These are phyloP conservation scores for Gobionotothen gibberifrons DNA, from an alignment of 2,797 vertebrate genomes.

Conservation along the genomic window DNA sequence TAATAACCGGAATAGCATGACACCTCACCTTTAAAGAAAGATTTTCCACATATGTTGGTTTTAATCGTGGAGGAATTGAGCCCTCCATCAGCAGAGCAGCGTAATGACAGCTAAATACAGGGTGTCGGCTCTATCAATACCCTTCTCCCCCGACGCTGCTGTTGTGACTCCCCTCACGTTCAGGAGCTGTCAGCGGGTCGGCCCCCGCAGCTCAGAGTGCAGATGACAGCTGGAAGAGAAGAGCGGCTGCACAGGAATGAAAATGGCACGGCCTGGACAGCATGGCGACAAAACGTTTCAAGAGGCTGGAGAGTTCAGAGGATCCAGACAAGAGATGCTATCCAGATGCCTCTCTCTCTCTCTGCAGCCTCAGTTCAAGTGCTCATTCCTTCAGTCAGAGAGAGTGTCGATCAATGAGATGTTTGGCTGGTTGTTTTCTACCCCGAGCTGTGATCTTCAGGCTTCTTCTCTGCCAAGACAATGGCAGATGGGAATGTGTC, in stretches of 20 bases:
- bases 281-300: constrained; percentile 78
- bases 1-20: no score
- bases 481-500: constrained; percentile 73
- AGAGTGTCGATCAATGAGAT: constrained; percentile 50
- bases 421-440: not conserved
- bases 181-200: constrained; percentile 72
- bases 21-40: no score
- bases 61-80: constrained; percentile 32
- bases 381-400: constrained; percentile 69
- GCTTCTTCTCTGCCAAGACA: constrained; percentile 54
- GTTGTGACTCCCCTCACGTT: constrained; percentile 71
- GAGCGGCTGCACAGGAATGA: constrained; percentile 75
- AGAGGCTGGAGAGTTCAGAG: constrained; percentile 71
- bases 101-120: constrained; percentile 34
- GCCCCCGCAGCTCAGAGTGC: constrained; percentile 61
- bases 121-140: constrained; percentile 21
- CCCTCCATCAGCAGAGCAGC: constrained; percentile 40
- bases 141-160: constrained; percentile 29
- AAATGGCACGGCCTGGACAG: constrained; percentile 76
- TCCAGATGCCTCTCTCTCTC: constrained; percentile 69
- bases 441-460: constrained; percentile 45
- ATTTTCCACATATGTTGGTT: not conserved
- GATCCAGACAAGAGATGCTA: constrained; percentile 67
- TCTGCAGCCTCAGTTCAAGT: constrained; percentile 35
- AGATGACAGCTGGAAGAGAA: constrained; percentile 83